Percentiles rank a stretch among this genome's conserved stretches.
Conservation (phyloP, 2,888 invertebrate genomes). For the Oscheius sp. region DNA sequence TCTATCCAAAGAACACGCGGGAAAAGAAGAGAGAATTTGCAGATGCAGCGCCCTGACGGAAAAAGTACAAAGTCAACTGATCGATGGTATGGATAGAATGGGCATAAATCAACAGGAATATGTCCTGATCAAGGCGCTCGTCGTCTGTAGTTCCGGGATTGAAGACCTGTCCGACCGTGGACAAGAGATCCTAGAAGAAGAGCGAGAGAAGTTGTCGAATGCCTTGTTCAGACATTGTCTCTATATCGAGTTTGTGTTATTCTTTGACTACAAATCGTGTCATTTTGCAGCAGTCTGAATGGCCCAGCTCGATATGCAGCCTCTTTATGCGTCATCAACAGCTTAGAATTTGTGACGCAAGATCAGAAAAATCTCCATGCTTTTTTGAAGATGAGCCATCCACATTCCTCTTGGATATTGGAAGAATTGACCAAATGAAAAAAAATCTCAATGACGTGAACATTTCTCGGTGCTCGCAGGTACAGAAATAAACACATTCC, state of each 20-base stretch:
- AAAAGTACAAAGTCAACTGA: constrained; percentile 13
- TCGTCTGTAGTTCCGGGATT: constrained; percentile 48
- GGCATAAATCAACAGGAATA: constrained; percentile 45
- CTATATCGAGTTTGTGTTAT: background rate
- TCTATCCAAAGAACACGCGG: too few species aligned
- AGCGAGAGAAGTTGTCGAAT: background rate
- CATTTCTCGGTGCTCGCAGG: constrained; percentile 1
- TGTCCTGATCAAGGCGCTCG: constrained; percentile 55
- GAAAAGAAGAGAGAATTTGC: background rate
- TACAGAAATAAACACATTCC: background rate
- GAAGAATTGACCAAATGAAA: background rate
- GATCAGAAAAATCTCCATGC: constrained; percentile 46
- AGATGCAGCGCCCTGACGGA: constrained; percentile 11
- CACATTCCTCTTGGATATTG: background rate
- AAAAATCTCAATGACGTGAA: background rate
- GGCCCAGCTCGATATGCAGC: constrained; percentile 46
- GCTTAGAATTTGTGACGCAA: constrained; percentile 40
- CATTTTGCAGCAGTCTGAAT: constrained; percentile 34
- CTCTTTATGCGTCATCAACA: constrained; percentile 40
- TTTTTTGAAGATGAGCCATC: background rate
- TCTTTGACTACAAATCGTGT: background rate
- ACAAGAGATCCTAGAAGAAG: background rate
- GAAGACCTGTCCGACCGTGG: constrained; percentile 9
- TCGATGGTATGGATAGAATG: background rate
- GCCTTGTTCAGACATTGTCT: constrained; percentile 17